Evolutionary conservation across 2,888 invertebrate species (phyloP).

Genomic region (Nomada goodeniana): DNA sequence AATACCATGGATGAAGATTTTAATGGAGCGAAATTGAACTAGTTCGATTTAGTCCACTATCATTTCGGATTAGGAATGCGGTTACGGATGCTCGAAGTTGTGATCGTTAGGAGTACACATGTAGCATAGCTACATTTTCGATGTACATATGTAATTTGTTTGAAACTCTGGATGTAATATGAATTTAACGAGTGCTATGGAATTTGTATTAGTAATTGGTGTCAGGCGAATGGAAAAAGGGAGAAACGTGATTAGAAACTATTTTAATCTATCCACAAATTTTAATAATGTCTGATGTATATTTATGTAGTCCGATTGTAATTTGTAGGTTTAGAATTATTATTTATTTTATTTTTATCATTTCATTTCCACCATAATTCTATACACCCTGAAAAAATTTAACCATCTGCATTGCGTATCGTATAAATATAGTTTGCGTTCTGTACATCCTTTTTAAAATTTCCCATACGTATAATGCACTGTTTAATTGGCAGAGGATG

Average conservation of each 20-base stretch:
- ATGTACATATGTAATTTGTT: background rate
- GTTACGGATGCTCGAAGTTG: background rate
- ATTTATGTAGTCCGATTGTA: background rate
- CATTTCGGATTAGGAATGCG: background rate
- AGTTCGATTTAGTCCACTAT: background rate
- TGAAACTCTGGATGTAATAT: background rate
- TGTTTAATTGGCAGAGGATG: conserved; percentile 8
- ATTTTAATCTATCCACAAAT: background rate
- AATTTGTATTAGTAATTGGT: background rate
- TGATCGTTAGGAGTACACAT: background rate
- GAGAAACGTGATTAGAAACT: background rate
- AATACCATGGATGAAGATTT: background rate
- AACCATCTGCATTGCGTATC: too few species aligned
- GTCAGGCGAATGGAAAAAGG: too few species aligned
- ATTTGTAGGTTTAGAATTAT: too few species aligned
- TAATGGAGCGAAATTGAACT: background rate
- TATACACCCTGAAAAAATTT: too few species aligned
- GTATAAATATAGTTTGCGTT: too few species aligned
- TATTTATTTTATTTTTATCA: too few species aligned
- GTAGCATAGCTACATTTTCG: background rate
- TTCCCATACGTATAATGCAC: too few species aligned
- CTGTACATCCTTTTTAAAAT: background rate
- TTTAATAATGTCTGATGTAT: background rate
- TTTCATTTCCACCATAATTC: too few species aligned
- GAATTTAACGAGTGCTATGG: background rate